Evolutionary conservation across 2,797 vertebrate species (phyloP).

Genomic region (Manis crassicaudata): DNA sequence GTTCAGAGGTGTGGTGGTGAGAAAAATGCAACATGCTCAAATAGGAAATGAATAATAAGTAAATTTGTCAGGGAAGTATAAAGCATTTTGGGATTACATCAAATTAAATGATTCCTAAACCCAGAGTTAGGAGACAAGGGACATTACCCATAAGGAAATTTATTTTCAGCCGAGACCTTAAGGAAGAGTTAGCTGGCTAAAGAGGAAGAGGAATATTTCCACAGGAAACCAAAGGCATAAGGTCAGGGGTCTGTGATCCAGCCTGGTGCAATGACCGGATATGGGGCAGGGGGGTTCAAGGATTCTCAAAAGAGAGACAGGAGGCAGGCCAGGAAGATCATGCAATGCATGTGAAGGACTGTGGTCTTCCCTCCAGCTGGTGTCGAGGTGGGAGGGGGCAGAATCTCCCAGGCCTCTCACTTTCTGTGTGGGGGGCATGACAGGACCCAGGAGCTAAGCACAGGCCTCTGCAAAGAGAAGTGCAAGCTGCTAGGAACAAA

Average conservation of each 20-base stretch:
- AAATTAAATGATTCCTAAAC: neutral
- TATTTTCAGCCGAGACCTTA: neutral
- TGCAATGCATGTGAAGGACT: neutral
- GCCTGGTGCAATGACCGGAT: neutral
- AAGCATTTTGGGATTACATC: neutral
- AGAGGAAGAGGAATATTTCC: neutral
- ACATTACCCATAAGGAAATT: neutral
- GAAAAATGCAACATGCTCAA: neutral
- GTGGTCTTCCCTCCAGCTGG: neutral
- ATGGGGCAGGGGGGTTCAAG: accelerated
- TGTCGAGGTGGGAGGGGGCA: neutral
- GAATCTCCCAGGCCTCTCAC: no score
- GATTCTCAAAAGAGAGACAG: neutral
- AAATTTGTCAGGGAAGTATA: neutral
- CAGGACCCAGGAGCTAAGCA: neutral
- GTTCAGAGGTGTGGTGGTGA: neutral
- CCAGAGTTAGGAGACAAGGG: neutral
- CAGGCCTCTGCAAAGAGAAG: neutral
- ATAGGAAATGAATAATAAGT: neutral
- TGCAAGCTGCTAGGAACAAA: neutral
- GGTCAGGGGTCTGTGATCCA: accelerated
- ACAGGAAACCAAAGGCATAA: neutral
- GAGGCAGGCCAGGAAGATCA: neutral
- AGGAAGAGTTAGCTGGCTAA: neutral
- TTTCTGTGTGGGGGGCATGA: neutral